A percentile compares a stretch with the other conserved stretches of the same genome.
These are phyloP conservation scores for Nestor notabilis DNA, from an alignment of 2,113 vertebrate genomes.

Conservation along the genomic window DNA sequence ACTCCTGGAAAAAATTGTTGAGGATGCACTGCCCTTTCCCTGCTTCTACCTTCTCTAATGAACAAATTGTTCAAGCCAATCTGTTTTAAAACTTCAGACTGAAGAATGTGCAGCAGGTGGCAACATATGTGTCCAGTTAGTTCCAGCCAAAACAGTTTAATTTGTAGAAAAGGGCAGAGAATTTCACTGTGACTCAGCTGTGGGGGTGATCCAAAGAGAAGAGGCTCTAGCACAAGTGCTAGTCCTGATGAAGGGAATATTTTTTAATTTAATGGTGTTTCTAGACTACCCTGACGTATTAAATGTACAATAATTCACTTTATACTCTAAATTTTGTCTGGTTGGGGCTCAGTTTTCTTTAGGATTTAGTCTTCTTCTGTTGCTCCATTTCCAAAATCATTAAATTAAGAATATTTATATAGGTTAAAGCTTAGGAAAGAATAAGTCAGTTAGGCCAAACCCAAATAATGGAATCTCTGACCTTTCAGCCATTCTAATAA, in stretches of 20 bases:
- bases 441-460: neutral
- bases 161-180: slow-evolving; percentile 63
- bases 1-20: neutral
- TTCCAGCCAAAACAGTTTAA: slow-evolving; percentile 77
- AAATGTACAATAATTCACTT: neutral
- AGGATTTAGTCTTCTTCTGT: neutral
- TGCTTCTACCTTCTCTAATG: neutral
- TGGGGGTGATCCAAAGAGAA: slow-evolving; percentile 51
- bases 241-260: neutral
- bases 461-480: neutral
- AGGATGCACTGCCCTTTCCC: neutral
- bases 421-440: neutral
- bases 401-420: neutral
- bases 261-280: slow-evolving; percentile 50
- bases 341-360: neutral
- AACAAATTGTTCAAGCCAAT: slow-evolving; percentile 62
- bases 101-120: slow-evolving; percentile 70
- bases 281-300: neutral
- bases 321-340: neutral
- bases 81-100: slow-evolving; percentile 50
- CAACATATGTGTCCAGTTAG: slow-evolving; percentile 68
- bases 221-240: slow-evolving; percentile 31
- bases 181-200: slow-evolving; percentile 68
- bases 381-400: neutral
- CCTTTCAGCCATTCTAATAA: neutral